These are phyloP conservation scores for Macrophya alboannulata DNA, from an alignment of 2,888 invertebrate species.

Conservation along the genomic window DNA sequence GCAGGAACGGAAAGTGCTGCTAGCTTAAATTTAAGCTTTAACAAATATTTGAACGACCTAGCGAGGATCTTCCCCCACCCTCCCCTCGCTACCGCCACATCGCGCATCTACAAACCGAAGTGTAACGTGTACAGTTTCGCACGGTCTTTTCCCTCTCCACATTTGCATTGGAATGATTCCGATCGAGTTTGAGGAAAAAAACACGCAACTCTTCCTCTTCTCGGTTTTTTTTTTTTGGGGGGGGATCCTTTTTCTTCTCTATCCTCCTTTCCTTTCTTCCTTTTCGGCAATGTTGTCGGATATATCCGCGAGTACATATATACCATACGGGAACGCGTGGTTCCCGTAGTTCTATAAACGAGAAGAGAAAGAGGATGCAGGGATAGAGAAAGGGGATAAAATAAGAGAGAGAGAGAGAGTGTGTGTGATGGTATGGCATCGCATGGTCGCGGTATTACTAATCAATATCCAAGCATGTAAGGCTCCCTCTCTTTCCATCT, in stretches of 20 bases:
- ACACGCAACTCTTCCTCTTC: slow-evolving; percentile 6
- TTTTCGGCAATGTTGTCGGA: neutral
- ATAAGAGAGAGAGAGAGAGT: neutral
- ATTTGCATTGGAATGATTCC: slow-evolving; percentile 52
- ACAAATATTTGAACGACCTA: slow-evolving; percentile 34
- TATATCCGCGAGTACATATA: slow-evolving; percentile 14
- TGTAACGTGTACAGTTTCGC: slow-evolving; percentile 33
- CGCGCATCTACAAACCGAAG: neutral
- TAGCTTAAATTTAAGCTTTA: slow-evolving; percentile 20
- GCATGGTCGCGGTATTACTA: slow-evolving; percentile 57
- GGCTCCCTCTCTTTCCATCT: slow-evolving; percentile 42
- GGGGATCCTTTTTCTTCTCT: neutral
- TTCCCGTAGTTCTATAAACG: neutral
- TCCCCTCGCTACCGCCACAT: neutral
- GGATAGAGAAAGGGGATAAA: neutral
- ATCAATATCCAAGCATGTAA: slow-evolving; percentile 59
- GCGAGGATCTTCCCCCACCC: slow-evolving; percentile 16
- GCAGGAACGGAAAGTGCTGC: slow-evolving; percentile 8
- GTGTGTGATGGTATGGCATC: slow-evolving; percentile 40
- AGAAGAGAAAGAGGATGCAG: slow-evolving; percentile 25
- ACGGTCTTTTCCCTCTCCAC: neutral
- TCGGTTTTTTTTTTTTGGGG: neutral
- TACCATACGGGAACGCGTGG: slow-evolving; percentile 26
- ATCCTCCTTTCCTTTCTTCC: neutral
- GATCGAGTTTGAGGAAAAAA: slow-evolving; percentile 36